Evolutionary conservation across 2,113 vertebrate genomes (phyloP), one percentile per base, ranked within the genome.

Genomic region (Lonchura striata): DNA sequence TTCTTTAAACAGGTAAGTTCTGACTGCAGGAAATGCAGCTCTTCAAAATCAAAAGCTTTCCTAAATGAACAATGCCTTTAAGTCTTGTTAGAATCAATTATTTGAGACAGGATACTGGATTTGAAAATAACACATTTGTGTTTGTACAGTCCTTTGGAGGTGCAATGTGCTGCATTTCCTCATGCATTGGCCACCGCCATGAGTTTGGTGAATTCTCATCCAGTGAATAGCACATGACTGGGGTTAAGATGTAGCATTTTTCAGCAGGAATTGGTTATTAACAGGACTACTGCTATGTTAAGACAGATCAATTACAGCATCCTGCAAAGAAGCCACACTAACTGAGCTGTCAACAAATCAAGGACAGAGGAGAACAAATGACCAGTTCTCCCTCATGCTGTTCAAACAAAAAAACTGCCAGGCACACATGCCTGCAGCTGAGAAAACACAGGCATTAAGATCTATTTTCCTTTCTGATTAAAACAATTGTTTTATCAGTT

Each of bases 401-500:
- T 88, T 95, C 78, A 90, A 94, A 94, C 70, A 94, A 72, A 23
- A 82, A 41, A 83, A 74, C 64, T 82, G 52, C 54, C 56, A 66
- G 44, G 47, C 47, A 91, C 30, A 86, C 63, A 86, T 3, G 19
- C 71, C 46, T 90, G 71, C 93, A 96, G 63, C 85, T 95, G 79
- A 49, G 68, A 96, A 95, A 96, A 96, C 78, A 95, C 5, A 87
- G 71, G 37, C 66, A 74, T 25, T 80, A 64, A 74, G 11, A 28
- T 84, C 64, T 94, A 39, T 94, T 95, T 94, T 96, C 35, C 33
- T 63, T 92, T 90, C 63, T n/a, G 74, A 95, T 88, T 92, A 91
- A 90, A 92, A 80, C 21, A 80, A 85, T 28, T 46, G 27, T 35
- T 90, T 92, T 82, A 91, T 76, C 61, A 77, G 63, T 47, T 80